A percentile compares a stretch with the other conserved stretches of the same genome.
These are phyloP conservation scores for Brachionus paranguensis DNA, from an alignment of 1,140 invertebrate species.

Conservation along the genomic window DNA sequence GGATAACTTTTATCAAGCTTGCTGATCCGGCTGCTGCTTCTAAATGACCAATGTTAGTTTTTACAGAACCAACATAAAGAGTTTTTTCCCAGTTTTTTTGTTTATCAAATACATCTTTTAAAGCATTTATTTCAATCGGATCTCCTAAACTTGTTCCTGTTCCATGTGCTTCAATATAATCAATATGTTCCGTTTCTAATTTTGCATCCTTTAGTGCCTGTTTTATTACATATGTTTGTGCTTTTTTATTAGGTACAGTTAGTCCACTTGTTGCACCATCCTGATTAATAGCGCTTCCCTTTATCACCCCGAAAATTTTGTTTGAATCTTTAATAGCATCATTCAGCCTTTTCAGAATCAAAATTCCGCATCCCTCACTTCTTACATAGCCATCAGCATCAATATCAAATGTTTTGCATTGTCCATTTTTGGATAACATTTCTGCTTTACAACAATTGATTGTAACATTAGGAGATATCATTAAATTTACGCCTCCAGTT, in stretches of 20 bases:
- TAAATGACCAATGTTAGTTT: slow-evolving; percentile 7
- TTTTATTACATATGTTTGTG: background rate
- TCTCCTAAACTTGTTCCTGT: background rate
- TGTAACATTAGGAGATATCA: slow-evolving; percentile 44
- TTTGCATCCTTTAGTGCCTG: background rate
- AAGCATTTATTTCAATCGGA: background rate
- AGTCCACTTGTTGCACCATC: background rate
- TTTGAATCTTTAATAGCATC: slow-evolving; percentile 39
- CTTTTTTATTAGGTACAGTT: background rate
- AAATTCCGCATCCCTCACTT: slow-evolving; percentile 41
- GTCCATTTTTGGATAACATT: slow-evolving; percentile 45
- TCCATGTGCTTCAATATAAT: slow-evolving; percentile 26
- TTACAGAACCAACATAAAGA: background rate
- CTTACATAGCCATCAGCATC: background rate
- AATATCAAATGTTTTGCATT: slow-evolving; percentile 41
- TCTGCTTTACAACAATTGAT: slow-evolving; percentile 44
- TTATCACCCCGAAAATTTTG: background rate
- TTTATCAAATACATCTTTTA: background rate
- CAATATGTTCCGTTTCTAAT: background rate
- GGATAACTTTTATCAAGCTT: background rate
- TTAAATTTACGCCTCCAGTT: slow-evolving; percentile 45
- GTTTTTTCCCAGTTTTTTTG: background rate
- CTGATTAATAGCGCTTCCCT: background rate
- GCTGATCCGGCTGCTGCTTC: slow-evolving; percentile 1
- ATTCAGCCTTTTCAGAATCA: slow-evolving; percentile 43